Base-by-base conservation (phyloP, 1,140 invertebrate genomes). In the Drosophila carrolli region DNA sequence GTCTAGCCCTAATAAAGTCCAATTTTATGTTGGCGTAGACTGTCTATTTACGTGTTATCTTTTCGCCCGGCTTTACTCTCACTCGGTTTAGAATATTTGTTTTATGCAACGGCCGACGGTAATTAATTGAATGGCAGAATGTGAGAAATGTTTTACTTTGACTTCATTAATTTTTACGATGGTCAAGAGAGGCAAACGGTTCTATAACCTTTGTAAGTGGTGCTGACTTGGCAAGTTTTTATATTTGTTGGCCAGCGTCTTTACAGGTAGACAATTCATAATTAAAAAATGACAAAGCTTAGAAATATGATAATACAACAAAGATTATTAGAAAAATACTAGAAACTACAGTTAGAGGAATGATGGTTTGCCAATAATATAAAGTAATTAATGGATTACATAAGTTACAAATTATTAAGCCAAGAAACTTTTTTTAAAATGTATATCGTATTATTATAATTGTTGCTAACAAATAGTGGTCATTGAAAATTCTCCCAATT, bases 21-120 rank as follows among this genome's bases (percentile, higher is more conserved):
- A 80, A 85, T 80, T 85, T 74, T 62, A 74, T 71, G 50, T 70
- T 79, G 71, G 79, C 74, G 63, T 57, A 16, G 32, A 16, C 32
- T 63, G 43, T 37, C 63, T 58, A 29, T 41, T 68, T 57, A 47
- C 6, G 47, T 43, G 46, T 56, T 73, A 53, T 40, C 35, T 35
- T 14, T 38, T 48, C 9, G 38, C 32, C 46, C 14, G 32, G 32
- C 19, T 55, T 9, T 35, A n/a, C 23, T 27, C 27, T 46, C 16
- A n/a, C 16, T 40, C 13, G 40, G 53, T 5, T 16, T 16, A 29
- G 46, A 50, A 14, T 60, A 40, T 51, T 44, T 40, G 44, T 9
- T 75, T 73, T 71, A 76, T 81, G 65, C 78, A 81, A 72, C 60
- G 57, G 32, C 8, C 44, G 10, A 35, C 14, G 59, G 50, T 57